These are phyloP conservation scores for Pollenia amentaria DNA, from an alignment of 2,888 invertebrate species.

Conservation along the genomic window DNA sequence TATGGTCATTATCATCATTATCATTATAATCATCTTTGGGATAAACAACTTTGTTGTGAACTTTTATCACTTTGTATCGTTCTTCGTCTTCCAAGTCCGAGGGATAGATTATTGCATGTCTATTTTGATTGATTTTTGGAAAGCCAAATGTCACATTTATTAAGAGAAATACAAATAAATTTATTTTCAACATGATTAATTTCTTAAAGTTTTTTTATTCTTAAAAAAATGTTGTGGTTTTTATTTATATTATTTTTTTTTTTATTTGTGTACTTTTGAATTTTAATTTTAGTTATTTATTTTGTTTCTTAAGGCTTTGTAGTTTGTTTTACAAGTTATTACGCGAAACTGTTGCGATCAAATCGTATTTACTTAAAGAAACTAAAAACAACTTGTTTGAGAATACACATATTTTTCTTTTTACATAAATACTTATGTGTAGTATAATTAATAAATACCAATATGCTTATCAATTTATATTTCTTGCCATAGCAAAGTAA, in stretches of 20 bases:
- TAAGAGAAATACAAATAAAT: not conserved
- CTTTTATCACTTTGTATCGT: constrained; percentile 5
- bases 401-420: constrained; percentile 1
- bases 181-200: constrained; percentile 29
- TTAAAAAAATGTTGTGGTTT: not conserved
- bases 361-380: constrained; percentile 5
- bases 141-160: not conserved
- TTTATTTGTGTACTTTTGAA: not conserved
- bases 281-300: not conserved
- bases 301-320: not conserved
- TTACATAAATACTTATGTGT: not conserved
- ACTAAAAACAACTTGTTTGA: constrained; percentile 19
- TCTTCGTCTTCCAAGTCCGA: constrained; percentile 34
- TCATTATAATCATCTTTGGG: constrained; percentile 48
- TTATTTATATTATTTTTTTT: not conserved
- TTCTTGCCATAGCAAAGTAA: not conserved
- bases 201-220: not conserved
- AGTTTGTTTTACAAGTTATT: constrained; percentile 9
- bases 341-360: constrained; percentile 14
- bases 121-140: not conserved
- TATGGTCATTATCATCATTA: not conserved
- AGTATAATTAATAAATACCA: not conserved
- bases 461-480: constrained; percentile 31
- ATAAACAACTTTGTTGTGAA: not conserved
- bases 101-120: constrained; percentile 32